These are phyloP conservation scores for Dasypus novemcinctus DNA, from an alignment of 2,113 vertebrate species.

Conservation along the genomic window DNA sequence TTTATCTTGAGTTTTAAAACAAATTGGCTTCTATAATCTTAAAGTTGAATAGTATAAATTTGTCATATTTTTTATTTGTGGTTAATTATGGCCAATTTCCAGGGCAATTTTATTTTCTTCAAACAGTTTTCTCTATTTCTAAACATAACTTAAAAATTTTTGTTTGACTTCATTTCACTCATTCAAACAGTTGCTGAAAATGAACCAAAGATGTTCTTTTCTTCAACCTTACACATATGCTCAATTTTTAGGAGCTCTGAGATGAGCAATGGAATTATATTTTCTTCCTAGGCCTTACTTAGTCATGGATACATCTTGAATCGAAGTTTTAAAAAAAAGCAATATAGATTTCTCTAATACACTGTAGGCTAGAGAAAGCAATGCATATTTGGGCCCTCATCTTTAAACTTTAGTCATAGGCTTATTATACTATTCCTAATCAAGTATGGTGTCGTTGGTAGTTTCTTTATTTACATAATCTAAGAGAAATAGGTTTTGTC, in stretches of 20 bases:
- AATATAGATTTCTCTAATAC: neutral
- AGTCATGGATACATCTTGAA: neutral
- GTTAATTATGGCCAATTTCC: neutral
- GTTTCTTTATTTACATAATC: neutral
- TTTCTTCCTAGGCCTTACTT: neutral
- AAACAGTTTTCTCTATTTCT: slow-evolving; percentile 25
- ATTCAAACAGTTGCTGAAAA: neutral
- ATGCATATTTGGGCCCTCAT: neutral
- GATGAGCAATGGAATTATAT: neutral
- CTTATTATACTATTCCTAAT: neutral
- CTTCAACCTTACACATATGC: neutral
- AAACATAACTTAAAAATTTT: neutral
- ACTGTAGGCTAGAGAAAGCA: neutral
- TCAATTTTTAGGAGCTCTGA: neutral
- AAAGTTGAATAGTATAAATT: neutral
- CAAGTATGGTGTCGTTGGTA: neutral
- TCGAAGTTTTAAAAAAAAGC: neutral
- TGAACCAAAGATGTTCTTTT: neutral
- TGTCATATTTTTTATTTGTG: neutral
- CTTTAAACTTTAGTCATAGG: neutral
- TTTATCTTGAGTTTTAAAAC: neutral
- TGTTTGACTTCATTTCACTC: neutral
- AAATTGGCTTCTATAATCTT: neutral
- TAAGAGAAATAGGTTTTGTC: slow-evolving; percentile 39
- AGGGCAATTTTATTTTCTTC: slow-evolving; percentile 19